phyloP scores from a whole-genome alignment of 1,140 invertebrate genomes.

The Drosophila orosa region DNA sequence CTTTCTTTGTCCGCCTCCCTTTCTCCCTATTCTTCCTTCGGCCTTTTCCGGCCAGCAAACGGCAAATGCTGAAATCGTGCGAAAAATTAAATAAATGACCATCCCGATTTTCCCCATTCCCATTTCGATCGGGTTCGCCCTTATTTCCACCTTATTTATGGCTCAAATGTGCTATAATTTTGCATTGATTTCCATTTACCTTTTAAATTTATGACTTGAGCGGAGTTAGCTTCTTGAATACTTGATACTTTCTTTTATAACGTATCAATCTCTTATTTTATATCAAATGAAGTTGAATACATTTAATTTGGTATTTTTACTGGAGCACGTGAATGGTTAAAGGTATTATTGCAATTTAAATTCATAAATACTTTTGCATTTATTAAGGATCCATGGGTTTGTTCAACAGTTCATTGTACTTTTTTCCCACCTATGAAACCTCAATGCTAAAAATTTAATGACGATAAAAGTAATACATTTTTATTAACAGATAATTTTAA shows the following conservation, averaged over 20 bases:
- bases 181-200: slow-evolving; percentile 71
- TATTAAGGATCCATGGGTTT: not conserved
- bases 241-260: not conserved
- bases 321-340: not conserved
- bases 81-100: slow-evolving; percentile 80
- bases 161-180: slow-evolving; percentile 72
- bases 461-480: not conserved
- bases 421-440: not conserved
- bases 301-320: not conserved
- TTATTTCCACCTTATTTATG: slow-evolving; percentile 62
- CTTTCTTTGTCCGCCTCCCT: slow-evolving; percentile 10
- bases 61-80: slow-evolving; percentile 77
- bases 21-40: not conserved
- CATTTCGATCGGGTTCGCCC: slow-evolving; percentile 23
- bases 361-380: not conserved
- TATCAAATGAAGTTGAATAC: not conserved
- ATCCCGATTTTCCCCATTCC: slow-evolving; percentile 44
- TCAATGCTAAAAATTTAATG: not conserved
- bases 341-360: not conserved
- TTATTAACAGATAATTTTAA: not conserved
- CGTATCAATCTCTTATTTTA: slow-evolving; percentile 5
- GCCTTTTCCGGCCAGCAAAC: slow-evolving; percentile 23
- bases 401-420: not conserved
- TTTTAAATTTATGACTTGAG: slow-evolving; percentile 34
- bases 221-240: slow-evolving; percentile 13